phyloP scores from a whole-genome alignment of 2,888 invertebrate genomes.

The Apamea crenata region DNA sequence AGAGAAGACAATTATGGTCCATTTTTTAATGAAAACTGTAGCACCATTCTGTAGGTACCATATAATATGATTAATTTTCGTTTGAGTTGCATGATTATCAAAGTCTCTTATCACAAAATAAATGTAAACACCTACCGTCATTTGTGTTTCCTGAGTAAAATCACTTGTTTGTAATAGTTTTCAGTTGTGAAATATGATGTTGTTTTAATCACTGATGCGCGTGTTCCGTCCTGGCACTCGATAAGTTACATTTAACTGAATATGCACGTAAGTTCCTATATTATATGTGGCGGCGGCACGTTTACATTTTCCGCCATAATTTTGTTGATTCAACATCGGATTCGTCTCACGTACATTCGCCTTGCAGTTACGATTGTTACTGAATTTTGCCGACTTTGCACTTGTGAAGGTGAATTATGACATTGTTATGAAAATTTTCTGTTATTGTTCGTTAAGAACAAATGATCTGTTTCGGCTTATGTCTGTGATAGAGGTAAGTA shows the following conservation, averaged over 20 bases:
- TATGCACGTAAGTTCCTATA: slow-evolving; percentile 60
- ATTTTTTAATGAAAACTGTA: background rate
- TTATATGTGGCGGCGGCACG: slow-evolving; percentile 73
- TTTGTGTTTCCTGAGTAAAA: slow-evolving; percentile 32
- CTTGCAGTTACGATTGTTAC: slow-evolving; percentile 67
- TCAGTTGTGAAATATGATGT: background rate
- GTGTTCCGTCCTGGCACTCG: slow-evolving; percentile 60
- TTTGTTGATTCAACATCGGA: slow-evolving; percentile 85
- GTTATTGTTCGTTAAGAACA: slow-evolving; percentile 21
- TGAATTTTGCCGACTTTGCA: slow-evolving; percentile 65
- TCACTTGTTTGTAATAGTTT: slow-evolving; percentile 34
- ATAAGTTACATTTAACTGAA: slow-evolving; percentile 64
- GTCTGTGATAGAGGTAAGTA: background rate
- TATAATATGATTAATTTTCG: background rate
- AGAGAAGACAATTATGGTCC: background rate
- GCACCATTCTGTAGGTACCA: background rate
- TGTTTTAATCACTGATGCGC: slow-evolving; percentile 31
- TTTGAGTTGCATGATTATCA: slow-evolving; percentile 3
- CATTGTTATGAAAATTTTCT: slow-evolving; percentile 43
- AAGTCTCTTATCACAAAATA: slow-evolving; percentile 35
- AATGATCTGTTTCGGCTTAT: background rate
- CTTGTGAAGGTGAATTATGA: slow-evolving; percentile 58
- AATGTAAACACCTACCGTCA: slow-evolving; percentile 61
- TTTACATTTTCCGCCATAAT: slow-evolving; percentile 83
- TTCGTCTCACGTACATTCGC: slow-evolving; percentile 85